Evolutionary conservation across 2,888 invertebrate species (phyloP), one percentile per base, ranked within the genome.

Genomic region (Serrognathus titanus): DNA sequence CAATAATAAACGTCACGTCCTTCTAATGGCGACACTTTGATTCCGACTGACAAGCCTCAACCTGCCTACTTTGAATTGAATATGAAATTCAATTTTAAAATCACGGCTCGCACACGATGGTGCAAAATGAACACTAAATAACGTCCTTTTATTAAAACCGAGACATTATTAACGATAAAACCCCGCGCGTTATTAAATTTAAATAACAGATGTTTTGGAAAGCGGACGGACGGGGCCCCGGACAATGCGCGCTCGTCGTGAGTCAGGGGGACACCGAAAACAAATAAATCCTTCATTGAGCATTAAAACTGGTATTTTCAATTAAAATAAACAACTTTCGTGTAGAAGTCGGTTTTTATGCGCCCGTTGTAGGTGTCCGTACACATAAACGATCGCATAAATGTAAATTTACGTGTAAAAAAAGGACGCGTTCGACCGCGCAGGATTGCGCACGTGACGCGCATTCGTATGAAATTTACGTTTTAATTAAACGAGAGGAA

Each of bases 251-350:
- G 24, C 24, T 5, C 7, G 24, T 31, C 24, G 24, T 31, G 24
- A 31, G 24, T 31, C 24, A 45, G 45, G 24, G 45, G 12, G 16
- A 24, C 16, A 45, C 45, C 24, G 12, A 24, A 24, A 45, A 20
- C 49, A 13, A 41, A 51, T 51, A 51, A 51, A 51, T 51, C 51
- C 51, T 51, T 51, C 51, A 51, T 51, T 40, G 51, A 41, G 40
- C 40, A 13, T 24, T 24, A 16, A 51, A 51, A 51, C 51, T 51
- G 41, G 51, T 51, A 51, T 51, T 51, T 51, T 51, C 41, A 51
- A 51, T 51, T 51, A 51, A 51, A 51, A 51, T 51, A 51, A 51
- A 40, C 24, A 48, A 48, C 31, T 48, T 48, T 48, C 48, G 35
- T 48, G 48, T 48, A 35, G 31, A 48, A 36, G 16, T 41, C 45